Percentiles rank a stretch among this genome's conserved stretches.
These are phyloP conservation scores for Halcyon senegalensis DNA, from an alignment of 2,113 vertebrate species.

Conservation along the genomic window DNA sequence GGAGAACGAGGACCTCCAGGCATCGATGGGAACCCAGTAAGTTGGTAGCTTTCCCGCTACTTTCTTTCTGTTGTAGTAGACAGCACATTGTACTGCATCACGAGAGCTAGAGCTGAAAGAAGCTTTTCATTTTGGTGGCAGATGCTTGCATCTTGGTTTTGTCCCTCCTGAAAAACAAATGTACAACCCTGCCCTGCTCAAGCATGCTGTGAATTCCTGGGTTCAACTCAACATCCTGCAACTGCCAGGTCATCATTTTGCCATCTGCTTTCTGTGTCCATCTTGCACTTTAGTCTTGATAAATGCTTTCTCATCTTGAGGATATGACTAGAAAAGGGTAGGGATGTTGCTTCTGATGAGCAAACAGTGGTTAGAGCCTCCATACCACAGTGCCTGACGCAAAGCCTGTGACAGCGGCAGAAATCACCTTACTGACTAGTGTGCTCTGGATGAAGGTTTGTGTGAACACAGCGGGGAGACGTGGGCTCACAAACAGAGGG, in stretches of 20 bases:
- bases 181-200: not conserved
- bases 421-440: not conserved
- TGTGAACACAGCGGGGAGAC: not conserved
- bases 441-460: not conserved
- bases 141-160: not conserved
- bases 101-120: not conserved
- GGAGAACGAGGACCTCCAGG: conserved; percentile 95
- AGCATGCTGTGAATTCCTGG: not conserved
- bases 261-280: not conserved
- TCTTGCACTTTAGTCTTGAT: not conserved
- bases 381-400: not conserved
- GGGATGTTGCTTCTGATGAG: not conserved
- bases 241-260: not conserved
- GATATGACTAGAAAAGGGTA: not conserved
- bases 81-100: not conserved
- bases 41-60: conserved; percentile 53
- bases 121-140: not conserved
- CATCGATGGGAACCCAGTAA: conserved; percentile 96
- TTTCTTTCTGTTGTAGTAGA: not conserved
- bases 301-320: not conserved
- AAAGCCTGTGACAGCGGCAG: not conserved
- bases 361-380: not conserved
- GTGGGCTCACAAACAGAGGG: not conserved
- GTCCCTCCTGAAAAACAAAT: not conserved
- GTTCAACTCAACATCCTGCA: not conserved